Conservation (phyloP, 2,888 invertebrate genomes). For the Dinocampus coccinellae region DNA sequence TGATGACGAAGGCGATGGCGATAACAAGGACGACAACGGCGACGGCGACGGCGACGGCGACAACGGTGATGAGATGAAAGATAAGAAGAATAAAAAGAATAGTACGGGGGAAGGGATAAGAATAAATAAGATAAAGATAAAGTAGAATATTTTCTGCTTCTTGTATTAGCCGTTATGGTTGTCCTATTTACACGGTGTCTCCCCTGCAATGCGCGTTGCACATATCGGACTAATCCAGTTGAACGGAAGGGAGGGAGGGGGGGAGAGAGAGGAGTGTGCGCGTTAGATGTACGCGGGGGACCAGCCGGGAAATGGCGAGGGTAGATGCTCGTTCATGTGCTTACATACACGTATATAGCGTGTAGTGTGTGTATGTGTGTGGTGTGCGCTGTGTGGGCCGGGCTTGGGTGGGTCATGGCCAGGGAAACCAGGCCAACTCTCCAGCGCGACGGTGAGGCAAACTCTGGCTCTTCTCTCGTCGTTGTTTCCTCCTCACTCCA, state of each 20-base stretch:
- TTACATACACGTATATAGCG: too few relatives aligned
- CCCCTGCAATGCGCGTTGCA: background rate
- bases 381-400: conserved; percentile 43
- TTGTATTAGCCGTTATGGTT: background rate
- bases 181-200: background rate
- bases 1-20: background rate
- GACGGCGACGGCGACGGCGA: too few relatives aligned
- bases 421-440: conserved; percentile 64
- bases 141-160: background rate
- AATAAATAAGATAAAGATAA: too few relatives aligned
- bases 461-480: conserved; percentile 11
- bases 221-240: conserved; percentile 2
- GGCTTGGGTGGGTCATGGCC: conserved; percentile 64
- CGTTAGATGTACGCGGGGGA: conserved; percentile 13
- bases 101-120: too few relatives aligned
- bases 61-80: too few relatives aligned
- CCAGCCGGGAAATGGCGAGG: conserved; percentile 39
- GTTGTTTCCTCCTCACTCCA: background rate
- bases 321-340: conserved; percentile 42
- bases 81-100: too few relatives aligned
- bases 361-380: background rate
- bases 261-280: too few relatives aligned
- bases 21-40: too few relatives aligned
- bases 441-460: conserved; percentile 35
- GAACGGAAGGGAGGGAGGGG: conserved; percentile 18